These are phyloP conservation scores for Acromyrmex heyeri DNA, from an alignment of 1,140 invertebrate species.

Conservation along the genomic window DNA sequence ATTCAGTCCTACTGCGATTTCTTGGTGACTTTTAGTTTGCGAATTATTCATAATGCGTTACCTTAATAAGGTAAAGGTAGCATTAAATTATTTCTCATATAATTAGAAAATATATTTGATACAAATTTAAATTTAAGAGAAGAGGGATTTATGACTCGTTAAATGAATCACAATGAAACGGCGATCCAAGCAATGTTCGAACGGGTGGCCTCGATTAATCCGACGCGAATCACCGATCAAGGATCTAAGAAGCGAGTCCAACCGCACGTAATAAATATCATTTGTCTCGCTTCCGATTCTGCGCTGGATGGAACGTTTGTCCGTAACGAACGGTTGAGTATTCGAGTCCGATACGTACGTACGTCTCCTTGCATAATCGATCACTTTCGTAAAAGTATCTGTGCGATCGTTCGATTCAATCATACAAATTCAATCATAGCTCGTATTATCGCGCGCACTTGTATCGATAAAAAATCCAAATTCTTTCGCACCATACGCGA, in stretches of 20 bases:
- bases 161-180: slow-evolving; percentile 47
- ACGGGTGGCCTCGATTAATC: slow-evolving; percentile 57
- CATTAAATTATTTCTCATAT: not conserved
- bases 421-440: not conserved
- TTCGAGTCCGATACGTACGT: slow-evolving; percentile 23
- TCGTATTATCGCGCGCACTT: not conserved
- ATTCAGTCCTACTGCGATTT: not conserved
- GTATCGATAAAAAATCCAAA: not conserved
- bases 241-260: slow-evolving; percentile 69
- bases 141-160: slow-evolving; percentile 40
- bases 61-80: not conserved
- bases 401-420: not conserved
- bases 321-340: not conserved
- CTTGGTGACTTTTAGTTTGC: not conserved
- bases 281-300: slow-evolving; percentile 75
- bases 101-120: not conserved
- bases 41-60: not conserved
- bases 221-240: slow-evolving; percentile 75
- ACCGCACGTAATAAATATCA: slow-evolving; percentile 76
- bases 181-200: slow-evolving; percentile 28
- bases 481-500: not conserved
- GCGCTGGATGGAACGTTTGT: slow-evolving; percentile 43
- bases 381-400: slow-evolving; percentile 14
- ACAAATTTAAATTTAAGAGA: slow-evolving; percentile 6
- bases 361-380: not conserved